Evolutionary conservation across 2,888 invertebrate species (phyloP).

Genomic region (Eristalis intricaria): DNA sequence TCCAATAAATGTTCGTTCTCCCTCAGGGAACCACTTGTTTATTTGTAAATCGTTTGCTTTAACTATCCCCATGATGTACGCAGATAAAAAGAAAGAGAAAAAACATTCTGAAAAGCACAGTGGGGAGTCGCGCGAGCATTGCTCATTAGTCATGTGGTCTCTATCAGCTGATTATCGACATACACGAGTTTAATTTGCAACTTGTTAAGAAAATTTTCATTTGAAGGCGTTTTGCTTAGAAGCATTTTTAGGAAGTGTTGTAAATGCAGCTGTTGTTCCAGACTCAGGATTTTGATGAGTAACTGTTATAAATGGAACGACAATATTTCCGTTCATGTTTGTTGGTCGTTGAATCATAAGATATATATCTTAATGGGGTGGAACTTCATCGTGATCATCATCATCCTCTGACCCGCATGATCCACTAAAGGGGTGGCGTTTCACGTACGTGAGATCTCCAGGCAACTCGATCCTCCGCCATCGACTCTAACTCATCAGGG

Average conservation of each 20-base stretch:
- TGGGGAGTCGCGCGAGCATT: not conserved
- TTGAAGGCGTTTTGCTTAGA: not conserved
- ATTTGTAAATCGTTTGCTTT: slow-evolving; percentile 33
- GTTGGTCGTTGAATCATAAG: no score
- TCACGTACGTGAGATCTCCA: no score
- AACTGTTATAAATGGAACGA: no score
- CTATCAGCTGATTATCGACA: slow-evolving; percentile 33
- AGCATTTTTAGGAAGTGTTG: not conserved
- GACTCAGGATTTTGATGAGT: no score
- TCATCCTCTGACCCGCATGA: no score
- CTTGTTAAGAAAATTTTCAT: not conserved
- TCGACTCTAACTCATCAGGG: no score
- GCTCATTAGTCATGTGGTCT: slow-evolving; percentile 32
- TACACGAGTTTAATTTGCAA: not conserved
- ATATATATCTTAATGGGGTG: no score
- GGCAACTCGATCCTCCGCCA: no score
- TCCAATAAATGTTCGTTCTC: slow-evolving; percentile 75
- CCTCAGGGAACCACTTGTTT: slow-evolving; percentile 66
- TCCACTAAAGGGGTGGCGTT: no score
- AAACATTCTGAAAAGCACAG: not conserved
- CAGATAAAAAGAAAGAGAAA: not conserved
- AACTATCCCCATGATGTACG: not conserved
- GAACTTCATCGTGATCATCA: no score
- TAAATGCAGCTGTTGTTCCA: no score
- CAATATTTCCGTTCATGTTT: no score